Percentiles rank a stretch among this genome's conserved stretches.
Conservation (phyloP, 2,797 vertebrate genomes). For the Arctocebus calabarensis region DNA sequence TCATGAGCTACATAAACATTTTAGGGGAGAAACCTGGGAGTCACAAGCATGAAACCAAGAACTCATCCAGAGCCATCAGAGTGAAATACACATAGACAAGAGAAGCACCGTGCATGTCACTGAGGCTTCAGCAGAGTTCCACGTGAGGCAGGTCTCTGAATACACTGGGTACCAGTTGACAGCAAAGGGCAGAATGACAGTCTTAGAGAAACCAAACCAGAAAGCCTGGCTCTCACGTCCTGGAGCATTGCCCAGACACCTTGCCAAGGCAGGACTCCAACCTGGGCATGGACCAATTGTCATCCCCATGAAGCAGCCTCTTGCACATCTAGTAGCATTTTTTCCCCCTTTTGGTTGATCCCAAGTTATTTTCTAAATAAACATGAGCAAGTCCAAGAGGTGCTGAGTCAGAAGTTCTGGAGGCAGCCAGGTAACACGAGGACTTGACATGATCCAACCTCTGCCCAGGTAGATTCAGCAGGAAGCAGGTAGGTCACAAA, state of each 20-base stretch:
- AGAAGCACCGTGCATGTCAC: not conserved
- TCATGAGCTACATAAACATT: not conserved
- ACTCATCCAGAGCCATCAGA: not conserved
- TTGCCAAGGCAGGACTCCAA: not conserved
- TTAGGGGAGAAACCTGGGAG: not conserved
- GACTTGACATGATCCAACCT: not conserved
- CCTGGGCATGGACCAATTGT: not conserved
- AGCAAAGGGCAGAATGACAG: not conserved
- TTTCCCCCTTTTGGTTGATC: not conserved
- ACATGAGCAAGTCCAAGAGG: conserved; percentile 14
- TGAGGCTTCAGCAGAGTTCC: not conserved
- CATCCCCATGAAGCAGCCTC: not conserved
- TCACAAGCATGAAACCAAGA: not conserved
- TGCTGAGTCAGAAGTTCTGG: conserved; percentile 35
- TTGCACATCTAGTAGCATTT: not conserved
- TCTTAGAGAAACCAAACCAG: not conserved
- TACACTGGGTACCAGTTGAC: not conserved
- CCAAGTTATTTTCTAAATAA: conserved; percentile 52
- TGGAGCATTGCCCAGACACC: rapidly evolving
- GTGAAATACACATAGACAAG: not conserved
- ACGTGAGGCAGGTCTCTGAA: not conserved
- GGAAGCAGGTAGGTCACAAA: not conserved
- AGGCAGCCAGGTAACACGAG: conserved; percentile 19
- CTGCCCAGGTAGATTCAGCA: conserved; percentile 36
- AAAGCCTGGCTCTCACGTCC: not conserved